Base-by-base conservation (phyloP, 2,113 vertebrate genomes). In the Nothocercus nigrocapillus region DNA sequence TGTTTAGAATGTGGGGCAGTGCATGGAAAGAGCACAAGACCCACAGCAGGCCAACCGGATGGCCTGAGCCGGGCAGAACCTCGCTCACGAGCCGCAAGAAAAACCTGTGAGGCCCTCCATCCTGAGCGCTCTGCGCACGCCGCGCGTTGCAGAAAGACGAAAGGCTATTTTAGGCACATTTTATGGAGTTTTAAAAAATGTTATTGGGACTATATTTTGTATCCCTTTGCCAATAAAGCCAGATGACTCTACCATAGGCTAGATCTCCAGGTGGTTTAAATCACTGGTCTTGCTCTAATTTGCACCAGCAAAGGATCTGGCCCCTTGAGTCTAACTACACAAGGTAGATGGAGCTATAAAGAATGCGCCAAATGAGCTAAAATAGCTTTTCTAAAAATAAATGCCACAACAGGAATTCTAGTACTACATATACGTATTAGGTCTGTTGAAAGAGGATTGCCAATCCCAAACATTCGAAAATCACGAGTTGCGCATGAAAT, bases 341-440 rank as follows among this genome's bases (percentile, higher is more conserved):
- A 49, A 95, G 93, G 95, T 95, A 91, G 89, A 88, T 83, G 78
- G 77, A 91, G 36, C 93, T 93, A 59, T 95, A 94, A 96, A 94
- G 75, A 95, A 93, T 69, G 75, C 7, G 5, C 75, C 89, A 95
- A 95, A 97, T 95, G 72, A 96, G 81, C 82, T 85, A 94, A 95
- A 96, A 94, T 89, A 96, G 82, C 30, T 85, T 91, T 94, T 93
- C 94, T 94, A 96, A 97, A 97, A 95, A 96, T 97, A 95, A 94
- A 94, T 91, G 81, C 67, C 62, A 85, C 91, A 94, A 95, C 54
- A 95, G 79, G 78, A 88, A 78, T 96, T 92, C 75, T 63, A 95
- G 67, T 54, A 72, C 84, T 91, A 91, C 82, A 89, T 82, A 70
- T 82, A 94, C 16, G 6, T 69, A 94, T 90, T 84, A 95, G 59